These are phyloP conservation scores for Orestias chungarensis DNA, from an alignment of 2,797 vertebrate species.

Conservation along the genomic window DNA sequence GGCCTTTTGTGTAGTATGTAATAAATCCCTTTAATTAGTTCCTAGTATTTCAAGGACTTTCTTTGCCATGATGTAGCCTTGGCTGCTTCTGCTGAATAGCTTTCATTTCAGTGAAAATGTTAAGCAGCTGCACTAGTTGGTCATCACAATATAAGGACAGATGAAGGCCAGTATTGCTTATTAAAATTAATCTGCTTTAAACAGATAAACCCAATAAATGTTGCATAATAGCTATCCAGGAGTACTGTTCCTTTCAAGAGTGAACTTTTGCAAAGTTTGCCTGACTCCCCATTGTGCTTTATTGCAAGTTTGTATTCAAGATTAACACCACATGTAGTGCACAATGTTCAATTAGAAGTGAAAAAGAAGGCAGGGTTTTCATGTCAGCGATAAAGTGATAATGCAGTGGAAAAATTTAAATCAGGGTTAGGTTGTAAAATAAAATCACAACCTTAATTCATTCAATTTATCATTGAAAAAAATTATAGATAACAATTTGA, in stretches of 20 bases:
- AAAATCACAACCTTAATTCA: background rate
- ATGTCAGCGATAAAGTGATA: background rate
- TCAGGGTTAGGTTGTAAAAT: background rate
- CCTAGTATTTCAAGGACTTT: background rate
- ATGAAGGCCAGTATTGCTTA: background rate
- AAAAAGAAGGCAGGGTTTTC: background rate
- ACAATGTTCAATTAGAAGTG: background rate
- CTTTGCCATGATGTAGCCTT: slow-evolving; percentile 4
- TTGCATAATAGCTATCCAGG: background rate
- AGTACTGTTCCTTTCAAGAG: background rate
- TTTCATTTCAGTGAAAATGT: slow-evolving; percentile 12
- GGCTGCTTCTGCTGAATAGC: background rate
- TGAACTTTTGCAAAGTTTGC: background rate
- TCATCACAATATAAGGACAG: background rate
- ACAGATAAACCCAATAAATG: slow-evolving; percentile 1
- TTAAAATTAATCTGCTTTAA: slow-evolving; percentile 1
- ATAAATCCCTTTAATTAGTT: slow-evolving; percentile 15
- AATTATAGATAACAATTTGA: too few species aligned
- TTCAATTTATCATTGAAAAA: too few species aligned
- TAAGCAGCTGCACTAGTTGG: background rate
- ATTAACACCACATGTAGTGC: background rate
- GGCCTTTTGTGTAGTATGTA: background rate
- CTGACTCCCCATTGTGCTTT: background rate
- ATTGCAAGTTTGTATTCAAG: background rate
- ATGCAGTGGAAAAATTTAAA: background rate